A percentile compares a stretch with the other conserved stretches of the same genome.
These are phyloP conservation scores for Drosophila aldrichi DNA, from an alignment of 2,888 invertebrate species.

Conservation along the genomic window DNA sequence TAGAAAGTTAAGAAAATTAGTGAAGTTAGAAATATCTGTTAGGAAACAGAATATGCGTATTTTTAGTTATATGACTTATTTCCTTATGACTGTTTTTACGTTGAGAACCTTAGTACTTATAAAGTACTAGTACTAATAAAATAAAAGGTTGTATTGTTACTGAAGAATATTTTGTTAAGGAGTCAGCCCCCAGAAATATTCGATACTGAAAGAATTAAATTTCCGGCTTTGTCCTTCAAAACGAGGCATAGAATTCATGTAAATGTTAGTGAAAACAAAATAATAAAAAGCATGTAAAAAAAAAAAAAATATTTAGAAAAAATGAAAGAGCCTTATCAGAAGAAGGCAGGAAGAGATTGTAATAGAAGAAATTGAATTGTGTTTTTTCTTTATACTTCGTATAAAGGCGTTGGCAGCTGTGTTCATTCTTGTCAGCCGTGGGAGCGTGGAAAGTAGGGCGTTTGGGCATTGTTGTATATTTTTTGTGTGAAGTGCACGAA, in stretches of 20 bases:
- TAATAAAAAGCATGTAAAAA: constrained; percentile 18
- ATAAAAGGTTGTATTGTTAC: too few relatives aligned
- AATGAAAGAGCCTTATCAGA: constrained; percentile 35
- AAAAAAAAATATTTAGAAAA: constrained; percentile 23
- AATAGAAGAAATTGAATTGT: constrained; percentile 79
- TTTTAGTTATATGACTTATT: background rate
- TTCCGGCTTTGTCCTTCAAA: constrained; percentile 43
- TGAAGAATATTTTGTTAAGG: background rate
- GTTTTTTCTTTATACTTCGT: constrained; percentile 46
- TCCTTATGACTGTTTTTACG: background rate
- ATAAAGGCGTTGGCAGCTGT: constrained; percentile 61
- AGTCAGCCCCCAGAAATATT: background rate
- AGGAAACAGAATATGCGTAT: background rate
- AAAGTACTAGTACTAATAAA: too few relatives aligned
- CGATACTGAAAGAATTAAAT: constrained; percentile 37
- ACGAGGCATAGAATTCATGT: constrained; percentile 58
- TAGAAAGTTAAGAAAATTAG: background rate
- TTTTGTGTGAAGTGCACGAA: constrained; percentile 49
- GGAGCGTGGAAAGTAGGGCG: constrained; percentile 24
- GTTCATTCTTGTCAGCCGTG: constrained; percentile 51
- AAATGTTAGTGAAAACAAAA: constrained; percentile 38
- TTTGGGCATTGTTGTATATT: constrained; percentile 38
- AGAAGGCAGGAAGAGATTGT: constrained; percentile 66
- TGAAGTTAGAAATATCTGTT: background rate
- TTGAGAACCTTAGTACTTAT: too few relatives aligned